Conservation (phyloP, 2,113 vertebrate species). For the Ahaetulla prasina region DNA sequence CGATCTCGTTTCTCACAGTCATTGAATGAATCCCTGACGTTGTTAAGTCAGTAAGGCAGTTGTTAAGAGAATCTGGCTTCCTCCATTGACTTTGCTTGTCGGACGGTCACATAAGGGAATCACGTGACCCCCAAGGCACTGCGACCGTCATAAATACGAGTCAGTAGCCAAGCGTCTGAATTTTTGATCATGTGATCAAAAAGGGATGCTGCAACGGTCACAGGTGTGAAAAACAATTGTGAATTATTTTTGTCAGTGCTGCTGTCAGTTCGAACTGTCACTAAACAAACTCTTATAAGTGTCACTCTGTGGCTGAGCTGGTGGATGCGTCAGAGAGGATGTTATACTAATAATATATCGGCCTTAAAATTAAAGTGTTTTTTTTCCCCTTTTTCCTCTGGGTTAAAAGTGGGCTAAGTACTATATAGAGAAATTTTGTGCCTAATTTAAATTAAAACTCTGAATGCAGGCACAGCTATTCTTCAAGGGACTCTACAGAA, state of each 20-base stretch:
- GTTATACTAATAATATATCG: neutral
- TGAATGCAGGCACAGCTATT: neutral
- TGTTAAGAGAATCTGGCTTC: neutral
- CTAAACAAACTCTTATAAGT: neutral
- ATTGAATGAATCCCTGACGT: neutral
- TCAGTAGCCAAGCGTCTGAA: neutral
- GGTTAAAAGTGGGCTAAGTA: neutral
- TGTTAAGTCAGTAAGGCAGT: neutral
- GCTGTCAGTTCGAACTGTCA: neutral
- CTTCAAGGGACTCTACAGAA: neutral
- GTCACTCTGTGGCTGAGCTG: neutral
- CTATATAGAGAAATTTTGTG: neutral
- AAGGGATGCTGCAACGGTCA: no score
- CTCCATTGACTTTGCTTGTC: neutral
- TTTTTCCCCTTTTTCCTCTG: neutral
- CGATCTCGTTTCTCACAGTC: neutral
- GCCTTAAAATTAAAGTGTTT: neutral
- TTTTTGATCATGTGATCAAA: neutral
- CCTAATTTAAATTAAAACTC: neutral
- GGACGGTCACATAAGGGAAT: neutral
- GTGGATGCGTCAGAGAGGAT: neutral
- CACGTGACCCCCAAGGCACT: neutral
- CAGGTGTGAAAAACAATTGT: neutral
- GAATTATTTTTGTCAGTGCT: neutral
- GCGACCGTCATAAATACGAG: neutral